Conservation (phyloP, 2,113 vertebrate genomes). For the Gambusia holbrooki region DNA sequence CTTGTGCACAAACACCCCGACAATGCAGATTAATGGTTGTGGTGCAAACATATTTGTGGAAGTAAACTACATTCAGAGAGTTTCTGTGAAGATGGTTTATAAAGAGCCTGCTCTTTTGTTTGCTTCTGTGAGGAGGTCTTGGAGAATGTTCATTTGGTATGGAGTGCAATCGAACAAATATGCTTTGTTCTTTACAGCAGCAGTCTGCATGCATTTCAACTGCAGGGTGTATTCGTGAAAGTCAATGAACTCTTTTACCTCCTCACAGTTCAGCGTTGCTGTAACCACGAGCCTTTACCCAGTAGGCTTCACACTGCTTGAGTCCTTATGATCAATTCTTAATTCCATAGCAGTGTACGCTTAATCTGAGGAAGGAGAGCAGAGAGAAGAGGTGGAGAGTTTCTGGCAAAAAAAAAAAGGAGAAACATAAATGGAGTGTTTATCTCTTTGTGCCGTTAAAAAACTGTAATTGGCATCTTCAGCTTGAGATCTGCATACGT, state of each 20-base stretch:
- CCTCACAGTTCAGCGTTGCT: too few relatives aligned
- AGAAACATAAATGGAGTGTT: background rate
- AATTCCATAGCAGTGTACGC: too few relatives aligned
- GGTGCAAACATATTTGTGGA: conserved; percentile 1
- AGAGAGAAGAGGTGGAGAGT: too few relatives aligned
- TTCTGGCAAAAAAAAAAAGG: too few relatives aligned
- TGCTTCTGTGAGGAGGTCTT: background rate
- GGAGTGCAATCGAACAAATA: background rate
- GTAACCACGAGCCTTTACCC: too few relatives aligned
- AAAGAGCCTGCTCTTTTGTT: background rate
- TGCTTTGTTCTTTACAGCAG: background rate
- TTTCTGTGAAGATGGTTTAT: too few relatives aligned
- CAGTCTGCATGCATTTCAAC: background rate
- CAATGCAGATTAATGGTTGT: conserved; percentile 25
- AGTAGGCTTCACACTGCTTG: too few relatives aligned
- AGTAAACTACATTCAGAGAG: background rate
- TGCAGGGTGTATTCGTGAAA: background rate
- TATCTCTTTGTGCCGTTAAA: background rate
- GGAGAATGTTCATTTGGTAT: background rate
- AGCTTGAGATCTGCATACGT: background rate
- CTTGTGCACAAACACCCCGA: conserved; percentile 14
- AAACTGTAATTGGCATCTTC: background rate
- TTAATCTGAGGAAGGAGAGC: too few relatives aligned
- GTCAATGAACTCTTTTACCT: too few relatives aligned
- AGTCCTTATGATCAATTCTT: too few relatives aligned